Base-by-base conservation (phyloP, 2,113 vertebrate species). In the Rhombomys opimus region DNA sequence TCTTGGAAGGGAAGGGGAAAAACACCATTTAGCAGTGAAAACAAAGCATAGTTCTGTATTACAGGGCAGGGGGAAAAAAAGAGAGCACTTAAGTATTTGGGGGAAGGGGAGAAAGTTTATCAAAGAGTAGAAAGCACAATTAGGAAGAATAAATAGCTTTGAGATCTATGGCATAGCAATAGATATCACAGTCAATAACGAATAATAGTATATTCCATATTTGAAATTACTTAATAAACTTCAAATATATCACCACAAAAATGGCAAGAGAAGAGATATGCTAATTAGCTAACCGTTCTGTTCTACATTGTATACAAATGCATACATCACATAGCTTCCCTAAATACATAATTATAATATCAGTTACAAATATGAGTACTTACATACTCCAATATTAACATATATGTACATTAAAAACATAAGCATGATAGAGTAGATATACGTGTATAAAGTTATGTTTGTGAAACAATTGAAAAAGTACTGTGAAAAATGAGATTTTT, bases 1-100 rank as follows among this genome's bases (percentile, higher is more conserved):
- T 86, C 84, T 96, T 96, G 75, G 84, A 95, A 93, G 95, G 70
- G 67, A 97, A 97, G 32, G 92, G 61, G 20, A 73, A 95, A 97
- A 96, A 92, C 85, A 93, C 12, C 41, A 85, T 81, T 72, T 61
- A 90, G 59, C 65, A 30, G 4, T 54, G 38, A 90, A 97, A 96
- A 96, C 87, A 81, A 98, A 85, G 80, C 30, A 46, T 8, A 57
- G 12, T 14, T 68, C 50, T 92, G 14, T 80, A 50, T 41, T 72
- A 4, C 27, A 90, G 57, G 54, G n/a, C 18, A 32, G 38, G 11
- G 72, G 90, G 22, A 25, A 85, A 61, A 61, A 73, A 70, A 67
- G 17, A 52, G 10, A 52, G 41, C 11, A 78, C 6, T 30, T 77
- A 93, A 82, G 73, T 59, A 82, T n/a, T 75, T 38, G 52, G 22